phyloP scores from a whole-genome alignment of 2,888 invertebrate genomes.

The Conus canariensis region DNA sequence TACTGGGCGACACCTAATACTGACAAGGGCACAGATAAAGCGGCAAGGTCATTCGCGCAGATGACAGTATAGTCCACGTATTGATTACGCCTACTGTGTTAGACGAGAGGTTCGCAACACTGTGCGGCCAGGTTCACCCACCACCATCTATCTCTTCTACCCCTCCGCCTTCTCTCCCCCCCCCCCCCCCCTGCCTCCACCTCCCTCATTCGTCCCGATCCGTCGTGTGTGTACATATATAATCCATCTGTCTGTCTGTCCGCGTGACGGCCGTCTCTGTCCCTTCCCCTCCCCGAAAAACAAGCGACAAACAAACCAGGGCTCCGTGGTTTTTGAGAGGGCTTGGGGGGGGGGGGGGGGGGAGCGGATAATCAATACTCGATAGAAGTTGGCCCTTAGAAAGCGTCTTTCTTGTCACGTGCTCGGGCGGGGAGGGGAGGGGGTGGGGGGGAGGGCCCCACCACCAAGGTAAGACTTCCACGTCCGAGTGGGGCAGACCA shows the following conservation, averaged over 20 bases:
- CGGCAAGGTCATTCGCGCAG: not conserved
- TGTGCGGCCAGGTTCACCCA: not conserved
- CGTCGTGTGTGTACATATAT: not conserved
- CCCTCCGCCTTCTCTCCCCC: not conserved
- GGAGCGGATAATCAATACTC: conserved; percentile 27
- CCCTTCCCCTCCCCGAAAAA: not conserved
- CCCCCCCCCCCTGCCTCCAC: not conserved
- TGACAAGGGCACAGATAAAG: conserved; percentile 20
- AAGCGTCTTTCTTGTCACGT: conserved; percentile 17
- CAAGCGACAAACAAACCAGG: not conserved
- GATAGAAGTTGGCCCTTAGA: conserved; percentile 27
- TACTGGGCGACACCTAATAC: not conserved
- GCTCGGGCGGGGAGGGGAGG: not conserved
- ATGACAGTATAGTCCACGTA: conserved; percentile 10
- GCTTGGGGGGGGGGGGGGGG: not conserved
- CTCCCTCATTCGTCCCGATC: too few relatives aligned
- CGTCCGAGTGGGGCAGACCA: not conserved
- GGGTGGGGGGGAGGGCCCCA: not conserved
- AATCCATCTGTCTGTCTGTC: not conserved
- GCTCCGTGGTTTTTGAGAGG: not conserved
- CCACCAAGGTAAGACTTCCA: not conserved
- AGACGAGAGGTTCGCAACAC: conserved; percentile 8
- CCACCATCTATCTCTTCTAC: too few relatives aligned
- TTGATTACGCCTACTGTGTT: conserved; percentile 29
- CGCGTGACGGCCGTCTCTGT: not conserved